Evolutionary conservation across 1,140 invertebrate genomes (phyloP).

Genomic region (Maconellicoccus hirsutus): DNA sequence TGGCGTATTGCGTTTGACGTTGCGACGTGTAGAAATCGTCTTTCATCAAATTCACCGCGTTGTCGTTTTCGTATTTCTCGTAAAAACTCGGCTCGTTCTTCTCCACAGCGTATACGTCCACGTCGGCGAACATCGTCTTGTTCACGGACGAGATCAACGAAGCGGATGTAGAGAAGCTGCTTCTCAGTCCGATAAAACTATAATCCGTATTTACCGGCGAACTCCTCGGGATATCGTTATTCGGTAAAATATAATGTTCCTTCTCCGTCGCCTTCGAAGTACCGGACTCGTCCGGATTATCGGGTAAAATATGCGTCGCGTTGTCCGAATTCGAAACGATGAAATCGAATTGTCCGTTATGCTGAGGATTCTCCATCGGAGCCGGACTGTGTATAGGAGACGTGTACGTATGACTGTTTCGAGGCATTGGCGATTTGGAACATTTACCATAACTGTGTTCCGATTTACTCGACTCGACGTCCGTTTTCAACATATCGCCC

Average conservation of each 20-base stretch:
- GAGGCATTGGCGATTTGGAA: background rate
- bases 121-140: constrained; percentile 14
- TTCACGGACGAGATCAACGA: constrained; percentile 1
- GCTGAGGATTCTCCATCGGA: background rate
- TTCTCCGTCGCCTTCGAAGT: background rate
- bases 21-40: background rate
- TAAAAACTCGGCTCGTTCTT: background rate
- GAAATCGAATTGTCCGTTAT: constrained; percentile 10
- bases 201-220: background rate
- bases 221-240: background rate
- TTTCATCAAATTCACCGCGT: background rate
- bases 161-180: background rate
- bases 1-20: constrained; percentile 15
- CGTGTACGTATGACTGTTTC: background rate
- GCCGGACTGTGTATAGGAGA: background rate
- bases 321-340: constrained; percentile 16
- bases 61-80: background rate
- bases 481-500: background rate
- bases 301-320: constrained; percentile 16
- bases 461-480: background rate
- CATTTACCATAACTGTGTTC: background rate
- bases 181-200: background rate
- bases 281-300: background rate
- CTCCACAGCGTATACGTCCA: background rate
- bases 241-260: background rate